phyloP scores from a whole-genome alignment of 1,140 invertebrate genomes.

The Mamestra configurata region DNA sequence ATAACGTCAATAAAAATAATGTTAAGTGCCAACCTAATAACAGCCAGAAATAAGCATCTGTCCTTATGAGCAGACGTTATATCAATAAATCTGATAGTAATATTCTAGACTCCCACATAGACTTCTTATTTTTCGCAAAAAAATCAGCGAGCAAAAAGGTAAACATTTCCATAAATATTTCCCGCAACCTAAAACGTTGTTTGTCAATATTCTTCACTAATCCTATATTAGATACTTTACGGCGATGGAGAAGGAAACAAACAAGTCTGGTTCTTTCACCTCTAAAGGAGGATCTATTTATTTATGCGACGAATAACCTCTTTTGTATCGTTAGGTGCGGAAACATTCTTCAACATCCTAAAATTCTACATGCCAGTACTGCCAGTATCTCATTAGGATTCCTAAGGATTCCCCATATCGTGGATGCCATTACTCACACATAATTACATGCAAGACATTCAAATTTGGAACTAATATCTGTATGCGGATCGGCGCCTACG shows the following conservation, averaged over 20 bases:
- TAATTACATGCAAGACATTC: constrained; percentile 12
- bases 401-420: constrained; percentile 9
- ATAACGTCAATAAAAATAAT: not conserved
- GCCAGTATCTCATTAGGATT: constrained; percentile 7
- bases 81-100: not conserved
- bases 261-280: not conserved
- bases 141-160: not conserved
- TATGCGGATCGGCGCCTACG: constrained; percentile 23
- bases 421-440: constrained; percentile 21
- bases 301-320: not conserved
- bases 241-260: not conserved
- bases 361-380: not conserved
- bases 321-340: not conserved
- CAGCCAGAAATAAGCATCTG: not conserved
- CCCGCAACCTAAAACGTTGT: not conserved
- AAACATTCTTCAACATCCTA: not conserved
- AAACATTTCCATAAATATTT: not conserved
- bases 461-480: constrained; percentile 34
- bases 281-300: not conserved
- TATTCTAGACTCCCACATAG: not conserved
- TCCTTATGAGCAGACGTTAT: not conserved
- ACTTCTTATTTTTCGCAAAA: not conserved
- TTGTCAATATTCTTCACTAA: not conserved
- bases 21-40: not conserved
- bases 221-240: not conserved